Percentiles rank a stretch among this genome's conserved stretches.
Evolutionary conservation across 2,888 invertebrate genomes (phyloP).

Genomic region (Limenitis camilla): DNA sequence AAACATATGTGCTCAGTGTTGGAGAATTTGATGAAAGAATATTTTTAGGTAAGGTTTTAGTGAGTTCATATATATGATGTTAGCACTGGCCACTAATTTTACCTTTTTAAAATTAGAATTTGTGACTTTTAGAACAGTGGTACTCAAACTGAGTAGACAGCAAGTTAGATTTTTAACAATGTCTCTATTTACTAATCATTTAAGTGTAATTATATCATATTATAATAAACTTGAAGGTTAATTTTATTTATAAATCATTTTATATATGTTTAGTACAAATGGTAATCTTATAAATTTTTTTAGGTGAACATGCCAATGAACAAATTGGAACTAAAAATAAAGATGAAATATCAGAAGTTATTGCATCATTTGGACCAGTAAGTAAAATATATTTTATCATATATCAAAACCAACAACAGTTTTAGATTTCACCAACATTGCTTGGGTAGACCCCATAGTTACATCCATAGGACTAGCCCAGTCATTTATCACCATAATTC

Average conservation of each 20-base stretch:
- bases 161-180: no score
- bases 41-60: constrained; percentile 81
- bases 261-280: not conserved
- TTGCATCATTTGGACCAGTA: constrained; percentile 63
- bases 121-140: not conserved
- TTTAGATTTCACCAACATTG: not conserved
- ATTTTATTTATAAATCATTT: not conserved
- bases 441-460: no score
- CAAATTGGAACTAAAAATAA: constrained; percentile 55
- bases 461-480: no score
- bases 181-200: no score
- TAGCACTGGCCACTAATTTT: not conserved
- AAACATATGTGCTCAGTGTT: constrained; percentile 90
- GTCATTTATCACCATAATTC: no score
- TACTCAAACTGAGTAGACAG: no score
- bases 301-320: constrained; percentile 68
- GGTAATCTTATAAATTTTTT: not conserved
- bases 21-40: constrained; percentile 98
- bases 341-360: constrained; percentile 66
- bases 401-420: not conserved
- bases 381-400: constrained; percentile 29
- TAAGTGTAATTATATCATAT: no score
- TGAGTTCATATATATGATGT: not conserved
- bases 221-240: no score
- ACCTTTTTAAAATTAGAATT: not conserved